Base-by-base conservation (phyloP, 2,113 vertebrate species). In the Mesitornis unicolor region DNA sequence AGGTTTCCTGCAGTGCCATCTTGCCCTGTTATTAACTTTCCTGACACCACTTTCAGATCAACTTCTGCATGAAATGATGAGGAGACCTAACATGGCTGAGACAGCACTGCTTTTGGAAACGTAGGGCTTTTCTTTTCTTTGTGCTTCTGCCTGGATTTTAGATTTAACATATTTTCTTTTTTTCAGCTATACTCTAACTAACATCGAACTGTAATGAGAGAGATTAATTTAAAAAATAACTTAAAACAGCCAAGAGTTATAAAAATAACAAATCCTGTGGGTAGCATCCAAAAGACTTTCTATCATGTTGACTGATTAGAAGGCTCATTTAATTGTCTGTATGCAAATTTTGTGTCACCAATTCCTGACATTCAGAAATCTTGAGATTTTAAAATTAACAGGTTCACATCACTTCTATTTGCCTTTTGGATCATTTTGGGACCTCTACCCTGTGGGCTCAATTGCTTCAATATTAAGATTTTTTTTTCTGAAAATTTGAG, bases 221-320 rank as follows among this genome's bases (percentile, higher is more conserved):
- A 88, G 92, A 88, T 67, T 84, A 78, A 82, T 86, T 82, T 77
- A 78, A 94, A 95, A 95, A 92, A 93, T 89, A 90, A 78, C 60
- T 87, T 81, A 64, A 92, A 87, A 0, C 56, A 96, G 92, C 51
- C 76, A 81, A 89, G 86, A 92, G 90, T 64, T 93, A 96, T 90
- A 97, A 96, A 97, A 96, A 96, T 95, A 96, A 93, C 78, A 94
- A 85, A 86, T 93, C 76, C 76, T 90, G 92, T 96, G 93, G 96
- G 96, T 75, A 89, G 96, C n/a, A 96, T 81, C 73, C 90, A 84
- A 92, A 96, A 89, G 93, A 60, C 48, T 93, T 96, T 94, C 73
- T 81, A 76, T 93, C 76, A 79, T 31, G 28, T 65, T 96, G 90
- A 94, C 56, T 96, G 93, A 94, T 94, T 81, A 93, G 83, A 90